These are phyloP conservation scores for Myotis daubentonii DNA, from an alignment of 2,797 vertebrate genomes.

Conservation along the genomic window DNA sequence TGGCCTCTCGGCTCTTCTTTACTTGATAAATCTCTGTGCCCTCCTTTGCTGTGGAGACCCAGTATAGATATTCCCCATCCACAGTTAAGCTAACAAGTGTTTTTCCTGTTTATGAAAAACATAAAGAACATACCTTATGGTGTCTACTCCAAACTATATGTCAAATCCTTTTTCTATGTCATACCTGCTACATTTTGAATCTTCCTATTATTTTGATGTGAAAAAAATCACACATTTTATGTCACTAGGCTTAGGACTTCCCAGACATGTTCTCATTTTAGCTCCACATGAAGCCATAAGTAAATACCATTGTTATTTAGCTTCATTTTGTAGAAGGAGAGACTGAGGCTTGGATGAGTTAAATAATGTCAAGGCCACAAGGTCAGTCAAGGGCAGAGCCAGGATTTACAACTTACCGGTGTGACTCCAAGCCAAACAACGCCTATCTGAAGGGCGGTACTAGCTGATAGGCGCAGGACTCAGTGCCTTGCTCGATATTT, in stretches of 20 bases:
- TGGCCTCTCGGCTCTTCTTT: conserved; percentile 69
- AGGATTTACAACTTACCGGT: not conserved
- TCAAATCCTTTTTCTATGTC: conserved; percentile 7
- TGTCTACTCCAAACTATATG: not conserved
- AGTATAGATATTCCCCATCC: conserved; percentile 84
- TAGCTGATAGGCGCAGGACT: not conserved
- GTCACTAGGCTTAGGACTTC: not conserved
- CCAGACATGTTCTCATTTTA: not conserved
- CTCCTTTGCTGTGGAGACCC: conserved; percentile 70
- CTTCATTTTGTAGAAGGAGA: not conserved
- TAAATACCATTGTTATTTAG: not conserved
- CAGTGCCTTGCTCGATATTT: not conserved
- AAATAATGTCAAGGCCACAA: not conserved
- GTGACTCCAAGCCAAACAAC: not conserved
- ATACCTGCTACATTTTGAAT: not conserved
- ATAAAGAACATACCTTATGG: not conserved
- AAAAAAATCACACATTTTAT: not conserved
- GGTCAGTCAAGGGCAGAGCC: not conserved
- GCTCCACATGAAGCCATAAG: not conserved
- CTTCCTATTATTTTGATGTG: not conserved
- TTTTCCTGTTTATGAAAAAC: conserved; percentile 72
- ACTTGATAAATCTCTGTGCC: conserved; percentile 76
- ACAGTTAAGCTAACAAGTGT: conserved; percentile 79
- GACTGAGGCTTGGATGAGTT: not conserved
- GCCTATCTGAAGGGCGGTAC: not conserved